Conservation (phyloP, 2,888 invertebrate genomes). For the Epistrophe eligans region DNA sequence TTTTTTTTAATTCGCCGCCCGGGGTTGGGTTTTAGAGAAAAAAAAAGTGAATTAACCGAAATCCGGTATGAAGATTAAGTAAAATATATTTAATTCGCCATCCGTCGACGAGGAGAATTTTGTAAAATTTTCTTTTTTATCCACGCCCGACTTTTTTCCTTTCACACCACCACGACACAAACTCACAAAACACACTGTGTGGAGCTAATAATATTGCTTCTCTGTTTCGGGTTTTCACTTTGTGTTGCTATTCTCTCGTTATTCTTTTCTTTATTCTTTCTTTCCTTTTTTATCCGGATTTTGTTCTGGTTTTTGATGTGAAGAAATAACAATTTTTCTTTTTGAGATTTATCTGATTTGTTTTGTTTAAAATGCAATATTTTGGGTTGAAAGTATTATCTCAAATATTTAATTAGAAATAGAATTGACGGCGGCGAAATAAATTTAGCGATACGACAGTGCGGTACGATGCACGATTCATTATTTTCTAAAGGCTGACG, state of each 20-base stretch:
- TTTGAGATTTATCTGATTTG: slow-evolving; percentile 6
- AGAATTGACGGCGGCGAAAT: slow-evolving; percentile 33
- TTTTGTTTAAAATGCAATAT: slow-evolving; percentile 19
- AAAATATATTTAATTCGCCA: slow-evolving; percentile 29
- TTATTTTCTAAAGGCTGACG: slow-evolving; percentile 71
- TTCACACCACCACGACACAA: slow-evolving; percentile 64
- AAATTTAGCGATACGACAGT: slow-evolving; percentile 24
- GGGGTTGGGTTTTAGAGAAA: slow-evolving; percentile 4
- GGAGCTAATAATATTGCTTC: slow-evolving; percentile 68
- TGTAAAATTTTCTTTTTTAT: slow-evolving; percentile 66
- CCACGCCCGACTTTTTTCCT: slow-evolving; percentile 76
- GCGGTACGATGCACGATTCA: slow-evolving; percentile 39
- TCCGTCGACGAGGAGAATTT: slow-evolving; percentile 41
- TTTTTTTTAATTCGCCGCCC: slow-evolving; percentile 37
- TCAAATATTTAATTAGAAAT: slow-evolving; percentile 14
- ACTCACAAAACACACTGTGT: slow-evolving; percentile 66
- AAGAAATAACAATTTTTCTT: slow-evolving; percentile 31
- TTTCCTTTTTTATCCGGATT: slow-evolving; percentile 37
- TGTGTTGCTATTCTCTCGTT: slow-evolving; percentile 54
- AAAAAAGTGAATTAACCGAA: slow-evolving; percentile 34
- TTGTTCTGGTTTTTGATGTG: slow-evolving; percentile 39
- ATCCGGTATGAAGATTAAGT: slow-evolving; percentile 47
- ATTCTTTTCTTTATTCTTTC: slow-evolving; percentile 37
- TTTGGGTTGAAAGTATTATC: not conserved
- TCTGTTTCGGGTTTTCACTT: slow-evolving; percentile 34